Percentiles rank a stretch among this genome's conserved stretches.
Conservation (phyloP, 2,797 vertebrate genomes). For the Chiloscyllium punctatum region DNA sequence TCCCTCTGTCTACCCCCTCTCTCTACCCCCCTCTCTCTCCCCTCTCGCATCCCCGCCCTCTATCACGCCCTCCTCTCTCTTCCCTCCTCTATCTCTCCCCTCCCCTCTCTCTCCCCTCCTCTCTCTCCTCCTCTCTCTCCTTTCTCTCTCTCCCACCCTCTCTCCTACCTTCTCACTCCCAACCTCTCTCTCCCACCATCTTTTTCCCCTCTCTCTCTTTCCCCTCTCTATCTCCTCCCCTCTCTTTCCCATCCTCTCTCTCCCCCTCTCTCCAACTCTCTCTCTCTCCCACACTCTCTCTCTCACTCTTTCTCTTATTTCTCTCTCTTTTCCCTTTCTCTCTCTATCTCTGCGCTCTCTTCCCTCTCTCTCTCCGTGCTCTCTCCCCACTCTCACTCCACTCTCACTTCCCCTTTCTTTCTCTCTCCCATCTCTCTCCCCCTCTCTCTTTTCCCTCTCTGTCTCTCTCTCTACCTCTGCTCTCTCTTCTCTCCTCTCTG, state of each 20-base stretch:
- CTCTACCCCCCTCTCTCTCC: no score
- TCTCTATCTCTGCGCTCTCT: no score
- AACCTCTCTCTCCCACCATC: no score
- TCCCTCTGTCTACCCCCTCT: no score
- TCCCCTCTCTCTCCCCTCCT: conserved; percentile 40
- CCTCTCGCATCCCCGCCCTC: no score
- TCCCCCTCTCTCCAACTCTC: no score
- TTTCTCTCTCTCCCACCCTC: conserved; percentile 38
- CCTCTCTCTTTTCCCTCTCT: neutral
- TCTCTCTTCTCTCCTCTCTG: neutral
- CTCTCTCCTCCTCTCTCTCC: conserved; percentile 46
- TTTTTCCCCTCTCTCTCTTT: conserved; percentile 40
- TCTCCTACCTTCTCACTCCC: no score
- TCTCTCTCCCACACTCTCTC: conserved; percentile 61
- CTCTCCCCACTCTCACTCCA: neutral
- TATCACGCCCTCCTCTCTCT: no score
- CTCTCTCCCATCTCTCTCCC: neutral
- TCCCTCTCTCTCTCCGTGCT: no score
- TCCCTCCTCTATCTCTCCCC: conserved; percentile 42
- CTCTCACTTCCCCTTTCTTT: neutral
- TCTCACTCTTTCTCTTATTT: conserved; percentile 37
- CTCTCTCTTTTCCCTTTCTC: neutral
- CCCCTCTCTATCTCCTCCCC: conserved; percentile 10
- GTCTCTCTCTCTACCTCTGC: no score
- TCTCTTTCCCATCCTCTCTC: conserved; percentile 49